Conservation (phyloP, 2,113 vertebrate species). For the Leucopsar rothschildi region DNA sequence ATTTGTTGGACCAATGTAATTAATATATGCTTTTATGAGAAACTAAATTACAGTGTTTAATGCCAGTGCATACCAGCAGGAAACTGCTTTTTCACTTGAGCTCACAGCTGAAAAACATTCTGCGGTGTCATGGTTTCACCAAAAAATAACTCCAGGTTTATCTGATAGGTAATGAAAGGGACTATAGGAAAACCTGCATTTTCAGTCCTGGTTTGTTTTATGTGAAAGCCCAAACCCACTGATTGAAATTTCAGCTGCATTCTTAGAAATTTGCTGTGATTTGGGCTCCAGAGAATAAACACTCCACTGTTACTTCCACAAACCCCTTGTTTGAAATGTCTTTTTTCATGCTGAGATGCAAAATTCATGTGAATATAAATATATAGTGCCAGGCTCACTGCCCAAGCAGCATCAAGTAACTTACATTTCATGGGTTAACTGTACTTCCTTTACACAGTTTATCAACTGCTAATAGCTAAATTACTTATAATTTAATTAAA, state of each 20-base stretch:
- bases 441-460: not conserved
- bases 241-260: slow-evolving; percentile 48
- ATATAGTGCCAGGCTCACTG: not conserved
- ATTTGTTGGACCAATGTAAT: not conserved
- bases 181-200: slow-evolving; percentile 26
- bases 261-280: slow-evolving; percentile 49
- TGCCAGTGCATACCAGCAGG: not conserved
- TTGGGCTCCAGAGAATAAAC: slow-evolving; percentile 34
- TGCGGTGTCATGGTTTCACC: not conserved
- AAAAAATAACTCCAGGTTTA: not conserved
- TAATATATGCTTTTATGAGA: not conserved
- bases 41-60: not conserved
- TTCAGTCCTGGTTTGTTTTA: slow-evolving; percentile 46
- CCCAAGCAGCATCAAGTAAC: not conserved
- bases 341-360: slow-evolving; percentile 29
- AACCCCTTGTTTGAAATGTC: not conserved
- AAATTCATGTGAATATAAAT: not conserved
- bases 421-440: not conserved
- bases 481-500: not conserved
- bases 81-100: not conserved
- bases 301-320: slow-evolving; percentile 11
- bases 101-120: slow-evolving; percentile 13
- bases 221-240: slow-evolving; percentile 4
- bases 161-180: slow-evolving; percentile 3
- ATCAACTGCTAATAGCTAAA: not conserved